phyloP scores from a whole-genome alignment of 2,797 vertebrate species.

The Siniperca scherzeri region DNA sequence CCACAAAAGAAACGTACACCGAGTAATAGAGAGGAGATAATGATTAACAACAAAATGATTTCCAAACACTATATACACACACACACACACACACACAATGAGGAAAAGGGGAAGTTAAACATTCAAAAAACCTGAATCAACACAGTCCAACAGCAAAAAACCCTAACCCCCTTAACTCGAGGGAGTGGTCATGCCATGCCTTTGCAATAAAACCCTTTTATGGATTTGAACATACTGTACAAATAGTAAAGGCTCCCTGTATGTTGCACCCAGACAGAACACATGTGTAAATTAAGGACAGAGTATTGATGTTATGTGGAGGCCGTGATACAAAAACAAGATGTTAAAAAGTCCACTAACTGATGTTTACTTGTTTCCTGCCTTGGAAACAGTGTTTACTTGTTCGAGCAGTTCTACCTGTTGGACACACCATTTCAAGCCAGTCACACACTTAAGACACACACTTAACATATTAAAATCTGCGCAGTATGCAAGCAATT shows the following conservation, averaged over 20 bases:
- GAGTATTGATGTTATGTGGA: not conserved
- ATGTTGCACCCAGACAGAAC: constrained; percentile 29
- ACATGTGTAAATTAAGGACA: not conserved
- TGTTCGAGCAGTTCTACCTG: not conserved
- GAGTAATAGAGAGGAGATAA: not conserved
- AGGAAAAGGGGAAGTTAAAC: constrained; percentile 33
- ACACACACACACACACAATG: not conserved
- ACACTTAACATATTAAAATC: not conserved
- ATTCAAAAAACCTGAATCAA: constrained; percentile 23
- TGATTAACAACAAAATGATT: constrained; percentile 5
- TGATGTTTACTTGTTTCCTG: not conserved
- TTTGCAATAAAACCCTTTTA: constrained; percentile 65
- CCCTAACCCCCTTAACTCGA: not conserved
- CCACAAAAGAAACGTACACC: not conserved
- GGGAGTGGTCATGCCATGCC: constrained; percentile 53
- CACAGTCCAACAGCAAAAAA: constrained; percentile 27
- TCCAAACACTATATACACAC: not conserved
- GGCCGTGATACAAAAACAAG: constrained; percentile 2
- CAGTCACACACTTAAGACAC: constrained; percentile 33
- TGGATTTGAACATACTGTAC: constrained; percentile 36
- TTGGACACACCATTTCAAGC: constrained; percentile 14
- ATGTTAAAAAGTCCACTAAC: not conserved
- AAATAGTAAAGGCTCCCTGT: constrained; percentile 30
- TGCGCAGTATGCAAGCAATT: too few species aligned
- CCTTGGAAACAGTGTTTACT: not conserved